phyloP scores from a whole-genome alignment of 37 sponge, comb jelly and placozoan species.

The Agelas oroides region DNA sequence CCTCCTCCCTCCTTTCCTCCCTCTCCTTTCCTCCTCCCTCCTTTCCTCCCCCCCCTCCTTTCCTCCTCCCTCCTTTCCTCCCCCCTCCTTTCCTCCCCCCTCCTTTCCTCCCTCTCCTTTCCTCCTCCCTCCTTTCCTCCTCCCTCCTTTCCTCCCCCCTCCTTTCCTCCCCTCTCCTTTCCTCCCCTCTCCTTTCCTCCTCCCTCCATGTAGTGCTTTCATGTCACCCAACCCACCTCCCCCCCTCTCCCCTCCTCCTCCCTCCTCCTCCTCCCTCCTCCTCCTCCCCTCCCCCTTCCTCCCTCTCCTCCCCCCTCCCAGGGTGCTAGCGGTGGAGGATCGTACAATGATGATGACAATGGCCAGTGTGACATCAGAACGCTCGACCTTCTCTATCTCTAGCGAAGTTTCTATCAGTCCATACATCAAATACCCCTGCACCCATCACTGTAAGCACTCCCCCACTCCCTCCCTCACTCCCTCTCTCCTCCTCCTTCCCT shows the following conservation, averaged over 20 bases:
- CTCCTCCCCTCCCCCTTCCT: neutral
- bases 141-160: neutral
- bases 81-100: too few species aligned
- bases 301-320: neutral
- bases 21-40: neutral
- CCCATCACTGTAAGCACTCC: constrained; percentile 65
- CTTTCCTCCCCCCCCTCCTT: neutral
- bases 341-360: constrained; percentile 72
- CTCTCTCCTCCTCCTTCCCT: neutral
- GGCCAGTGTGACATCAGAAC: constrained; percentile 72
- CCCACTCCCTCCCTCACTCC: neutral
- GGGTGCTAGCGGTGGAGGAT: constrained; percentile 6
- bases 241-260: too few species aligned
- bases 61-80: neutral
- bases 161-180: neutral
- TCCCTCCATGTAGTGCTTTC: too few species aligned
- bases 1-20: too few species aligned
- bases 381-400: constrained; percentile 68
- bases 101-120: too few species aligned
- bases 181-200: too few species aligned
- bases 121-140: too few species aligned
- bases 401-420: constrained; percentile 81
- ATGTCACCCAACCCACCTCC: too few species aligned
- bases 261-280: neutral
- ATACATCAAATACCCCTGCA: constrained; percentile 64